Base-by-base conservation (phyloP, 2,113 vertebrate species). In the Seriola aureovittata region DNA sequence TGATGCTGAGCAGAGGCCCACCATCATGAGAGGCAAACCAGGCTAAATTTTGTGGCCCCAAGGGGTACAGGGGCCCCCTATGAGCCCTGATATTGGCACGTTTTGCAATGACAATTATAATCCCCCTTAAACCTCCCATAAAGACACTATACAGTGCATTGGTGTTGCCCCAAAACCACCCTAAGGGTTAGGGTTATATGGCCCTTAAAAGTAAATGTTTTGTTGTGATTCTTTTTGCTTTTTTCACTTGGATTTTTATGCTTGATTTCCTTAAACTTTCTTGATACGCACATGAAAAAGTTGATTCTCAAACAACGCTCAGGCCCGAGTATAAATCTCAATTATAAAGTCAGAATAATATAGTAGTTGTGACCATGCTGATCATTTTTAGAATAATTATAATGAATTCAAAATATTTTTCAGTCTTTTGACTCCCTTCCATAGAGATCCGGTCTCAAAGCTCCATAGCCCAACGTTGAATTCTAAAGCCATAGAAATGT, bases 401-500 rank as follows among this genome's bases (percentile, higher is more conserved):
- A 54, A 59, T n/a, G 10, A 34, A 29, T 16, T 58, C 11, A 78
- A 68, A 71, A 71, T 65, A 75, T 50, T 62, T 62, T 73, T 9
- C 34, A 36, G n/a, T 64, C 29, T 48, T 76, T 76, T 68, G 19
- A 42, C 70, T 69, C 69, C 71, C 75, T 34, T 80, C 60, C 62
- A 55, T 38, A 46, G 62, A 65, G 48, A 23, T 52, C 13, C 13
- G 5, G n/a, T 32, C 65, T 88, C 81, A 72, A 74, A 92, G 72
- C 80, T 52, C 82, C 10, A 16, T 10, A 52, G 78, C 71, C 69
- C 73, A 63, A 48, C 42, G 74, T 70, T 88, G 86, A 92, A 92
- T 88, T 86, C 74, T 75, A 82, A 92, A 78, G 74, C 74, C 36
- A 57, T 29, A 85, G 82, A 95, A 95, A 95, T 94, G 93, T 94